phyloP scores from a whole-genome alignment of 1,140 invertebrate species.

The Matsumurasca onukii region DNA sequence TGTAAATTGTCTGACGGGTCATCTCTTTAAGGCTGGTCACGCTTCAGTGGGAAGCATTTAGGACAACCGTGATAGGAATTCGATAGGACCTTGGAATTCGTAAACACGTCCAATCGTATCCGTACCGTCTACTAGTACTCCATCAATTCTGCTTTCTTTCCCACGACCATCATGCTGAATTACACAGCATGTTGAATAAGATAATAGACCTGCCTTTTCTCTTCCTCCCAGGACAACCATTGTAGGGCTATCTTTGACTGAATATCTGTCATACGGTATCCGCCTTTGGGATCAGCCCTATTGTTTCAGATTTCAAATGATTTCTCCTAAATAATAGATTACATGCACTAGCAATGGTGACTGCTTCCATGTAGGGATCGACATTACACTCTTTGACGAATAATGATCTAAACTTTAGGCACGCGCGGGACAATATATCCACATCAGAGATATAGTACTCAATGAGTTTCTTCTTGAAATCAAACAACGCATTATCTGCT shows the following conservation, averaged over 20 bases:
- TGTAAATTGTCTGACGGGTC: not conserved
- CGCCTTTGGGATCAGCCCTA: not conserved
- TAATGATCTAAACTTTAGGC: slow-evolving; percentile 26
- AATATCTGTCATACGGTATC: not conserved
- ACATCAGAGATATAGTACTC: slow-evolving; percentile 32
- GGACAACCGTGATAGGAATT: too few species aligned
- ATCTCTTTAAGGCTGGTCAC: not conserved
- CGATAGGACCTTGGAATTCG: slow-evolving; percentile 14
- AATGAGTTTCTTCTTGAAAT: slow-evolving; percentile 21
- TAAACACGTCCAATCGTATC: not conserved
- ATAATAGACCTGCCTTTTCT: not conserved
- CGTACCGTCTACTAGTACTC: not conserved
- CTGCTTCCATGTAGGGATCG: slow-evolving; percentile 1
- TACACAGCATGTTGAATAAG: not conserved
- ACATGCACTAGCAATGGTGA: slow-evolving; percentile 15
- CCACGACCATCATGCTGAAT: not conserved
- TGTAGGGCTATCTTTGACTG: slow-evolving; percentile 4
- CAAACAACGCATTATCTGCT: slow-evolving; percentile 27
- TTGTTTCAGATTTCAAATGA: not conserved
- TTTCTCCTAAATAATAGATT: slow-evolving; percentile 7
- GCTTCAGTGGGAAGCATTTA: too few species aligned
- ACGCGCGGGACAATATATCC: slow-evolving; percentile 21
- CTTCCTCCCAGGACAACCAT: too few species aligned
- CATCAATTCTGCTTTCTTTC: not conserved
- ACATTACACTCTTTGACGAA: slow-evolving; percentile 3